Percentiles rank a stretch among this genome's conserved stretches.
These are phyloP conservation scores for Cochlearius cochlearius DNA, from an alignment of 2,113 vertebrate species.

Conservation along the genomic window DNA sequence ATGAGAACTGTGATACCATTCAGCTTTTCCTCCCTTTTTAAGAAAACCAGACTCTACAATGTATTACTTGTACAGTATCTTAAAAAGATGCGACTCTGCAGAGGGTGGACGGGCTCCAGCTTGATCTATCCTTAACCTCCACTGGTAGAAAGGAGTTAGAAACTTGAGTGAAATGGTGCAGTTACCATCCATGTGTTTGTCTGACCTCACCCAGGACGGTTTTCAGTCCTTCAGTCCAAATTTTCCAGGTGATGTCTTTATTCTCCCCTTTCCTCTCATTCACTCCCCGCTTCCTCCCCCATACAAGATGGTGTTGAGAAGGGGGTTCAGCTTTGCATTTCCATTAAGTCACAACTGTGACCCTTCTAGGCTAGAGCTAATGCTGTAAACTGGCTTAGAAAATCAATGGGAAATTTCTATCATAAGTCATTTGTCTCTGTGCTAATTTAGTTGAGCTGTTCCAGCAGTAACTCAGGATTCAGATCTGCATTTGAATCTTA, in stretches of 20 bases:
- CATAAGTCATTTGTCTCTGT: fast-evolving
- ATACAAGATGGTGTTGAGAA: neutral
- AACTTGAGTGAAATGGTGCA: neutral
- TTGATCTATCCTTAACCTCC: neutral
- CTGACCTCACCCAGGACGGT: neutral
- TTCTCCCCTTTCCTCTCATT: neutral
- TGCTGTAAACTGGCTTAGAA: neutral
- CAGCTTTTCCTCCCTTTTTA: neutral
- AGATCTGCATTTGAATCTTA: neutral
- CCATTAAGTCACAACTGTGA: neutral
- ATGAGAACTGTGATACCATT: neutral
- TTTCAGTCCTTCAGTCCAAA: neutral
- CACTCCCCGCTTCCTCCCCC: neutral
- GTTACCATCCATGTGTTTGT: neutral
- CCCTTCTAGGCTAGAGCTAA: neutral
- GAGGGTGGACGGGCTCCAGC: neutral
- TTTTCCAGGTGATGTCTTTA: neutral
- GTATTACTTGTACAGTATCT: neutral
- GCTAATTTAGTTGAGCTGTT: neutral
- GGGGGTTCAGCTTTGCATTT: neutral
- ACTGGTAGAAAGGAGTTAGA: neutral
- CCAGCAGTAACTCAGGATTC: neutral
- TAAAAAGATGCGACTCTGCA: neutral
- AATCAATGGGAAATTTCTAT: neutral
- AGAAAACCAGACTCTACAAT: neutral